These are phyloP conservation scores for Drepana falcataria DNA, from an alignment of 2,888 invertebrate genomes.

Conservation along the genomic window DNA sequence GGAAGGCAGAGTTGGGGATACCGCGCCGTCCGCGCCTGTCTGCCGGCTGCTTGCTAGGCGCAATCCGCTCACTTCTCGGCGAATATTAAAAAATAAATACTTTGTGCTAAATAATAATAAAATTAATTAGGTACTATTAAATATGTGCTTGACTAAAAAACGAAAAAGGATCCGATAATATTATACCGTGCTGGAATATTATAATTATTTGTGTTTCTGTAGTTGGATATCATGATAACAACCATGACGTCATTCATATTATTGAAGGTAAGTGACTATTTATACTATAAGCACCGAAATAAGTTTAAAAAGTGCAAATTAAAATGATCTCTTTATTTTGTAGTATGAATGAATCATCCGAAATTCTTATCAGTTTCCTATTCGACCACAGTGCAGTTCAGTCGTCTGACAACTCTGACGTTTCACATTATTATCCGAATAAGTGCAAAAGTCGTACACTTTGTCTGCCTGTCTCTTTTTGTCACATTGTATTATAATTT, in stretches of 20 bases:
- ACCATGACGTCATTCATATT: conserved; percentile 79
- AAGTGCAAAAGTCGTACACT: conserved; percentile 17
- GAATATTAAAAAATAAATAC: conserved; percentile 44
- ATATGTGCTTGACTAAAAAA: conserved; percentile 50
- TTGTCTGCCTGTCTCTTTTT: conserved; percentile 41
- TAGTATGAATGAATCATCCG: conserved; percentile 44
- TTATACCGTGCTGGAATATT: conserved; percentile 29
- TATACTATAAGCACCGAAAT: conserved; percentile 2
- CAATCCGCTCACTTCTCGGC: conserved; percentile 56
- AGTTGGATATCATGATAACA: conserved; percentile 77
- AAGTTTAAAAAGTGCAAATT: conserved; percentile 14
- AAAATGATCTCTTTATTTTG: conserved; percentile 17
- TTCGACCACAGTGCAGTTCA: conserved; percentile 54
- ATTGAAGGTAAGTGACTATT: conserved; percentile 60
- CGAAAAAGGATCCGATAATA: conserved; percentile 38
- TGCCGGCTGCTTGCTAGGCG: conserved; percentile 72
- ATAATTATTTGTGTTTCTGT: conserved; percentile 59
- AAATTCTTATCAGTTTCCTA: conserved; percentile 61
- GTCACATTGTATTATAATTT: conserved; percentile 7
- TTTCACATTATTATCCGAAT: conserved; percentile 40
- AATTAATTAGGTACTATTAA: conserved; percentile 27
- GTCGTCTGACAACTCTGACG: conserved; percentile 36
- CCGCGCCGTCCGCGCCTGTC: conserved; percentile 63
- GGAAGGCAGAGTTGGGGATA: conserved; percentile 79
- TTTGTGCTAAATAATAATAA: conserved; percentile 37